Evolutionary conservation across 2,113 vertebrate species (phyloP), one percentile per base, ranked within the genome.

Genomic region (Tachysurus vachellii): DNA sequence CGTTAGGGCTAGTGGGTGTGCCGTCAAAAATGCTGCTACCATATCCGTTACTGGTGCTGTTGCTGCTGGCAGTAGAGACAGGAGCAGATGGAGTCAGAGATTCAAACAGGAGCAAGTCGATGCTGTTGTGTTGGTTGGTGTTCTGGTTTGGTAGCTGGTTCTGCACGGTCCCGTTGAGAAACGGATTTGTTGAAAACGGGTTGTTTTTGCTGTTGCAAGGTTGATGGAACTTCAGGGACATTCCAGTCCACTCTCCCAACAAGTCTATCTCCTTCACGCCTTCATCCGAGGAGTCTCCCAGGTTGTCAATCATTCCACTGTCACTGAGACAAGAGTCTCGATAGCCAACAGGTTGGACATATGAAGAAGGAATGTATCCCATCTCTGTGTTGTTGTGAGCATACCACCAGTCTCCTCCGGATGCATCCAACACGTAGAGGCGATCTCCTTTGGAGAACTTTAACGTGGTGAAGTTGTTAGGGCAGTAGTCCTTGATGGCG

Each of bases 351-450:
- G 97, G 97, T 90, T 97, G 97, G 71, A 99, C 98, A 0, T 98
- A 97, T 73, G 97, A 96, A 0, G 98, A 95, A 0, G 98, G 98
- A 91, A 99, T 99, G 92, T 99, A 99, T 12, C 98, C 98, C 97
- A 99, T 99, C 90, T 99, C 98, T 0, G 94, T 98, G 92, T 97
- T 98, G 93, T 99, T 99, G 95, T 99, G 98, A 0, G 98, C 98
- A 0, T 99, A 99, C 98, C 98, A 99, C 98, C 98, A 99, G 86
- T 99, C 97, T 0, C 97, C 96, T 1, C 97, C 97, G 0, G 98
- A 99, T 0, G 97, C 95, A 93, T 99, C 98, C 93, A 99, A 87
- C 85, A 99, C 97, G 0, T 96, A 98, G 0, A 99, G 96, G 54
- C 93, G 97, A 90, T 99, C 98, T 0, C 98, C 98, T 93, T 97